Evolutionary conservation across 92 coral and sea anemone species (phyloP).

Genomic region (Plumapathes pennacea): DNA sequence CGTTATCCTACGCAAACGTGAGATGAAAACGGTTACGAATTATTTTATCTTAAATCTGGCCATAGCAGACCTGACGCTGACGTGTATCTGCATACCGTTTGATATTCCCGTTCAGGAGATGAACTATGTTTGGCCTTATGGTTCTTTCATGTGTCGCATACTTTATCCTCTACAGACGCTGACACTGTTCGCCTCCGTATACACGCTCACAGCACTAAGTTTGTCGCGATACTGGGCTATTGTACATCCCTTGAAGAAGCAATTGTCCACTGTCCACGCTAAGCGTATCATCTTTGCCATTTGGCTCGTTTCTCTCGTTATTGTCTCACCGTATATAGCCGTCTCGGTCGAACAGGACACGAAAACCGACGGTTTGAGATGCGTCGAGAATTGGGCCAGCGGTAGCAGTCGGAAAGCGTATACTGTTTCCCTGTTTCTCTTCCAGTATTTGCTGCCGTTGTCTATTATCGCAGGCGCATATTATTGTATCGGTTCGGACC

Average conservation of each 20-base stretch:
- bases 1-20: constrained; percentile 57
- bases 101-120: constrained; percentile 75
- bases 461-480: constrained; percentile 67
- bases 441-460: constrained; percentile 65
- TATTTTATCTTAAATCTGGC: constrained; percentile 74
- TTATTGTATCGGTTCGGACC: constrained; percentile 65
- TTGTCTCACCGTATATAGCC: constrained; percentile 65
- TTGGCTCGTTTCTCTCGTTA: constrained; percentile 64
- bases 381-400: constrained; percentile 67
- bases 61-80: constrained; percentile 71
- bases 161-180: constrained; percentile 74
- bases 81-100: constrained; percentile 69
- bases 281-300: constrained; percentile 58
- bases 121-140: constrained; percentile 69
- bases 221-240: constrained; percentile 82
- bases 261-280: constrained; percentile 53
- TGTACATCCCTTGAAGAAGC: constrained; percentile 69
- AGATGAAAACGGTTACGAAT: constrained; percentile 86
- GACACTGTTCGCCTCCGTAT: constrained; percentile 67
- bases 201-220: constrained; percentile 65
- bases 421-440: constrained; percentile 52
- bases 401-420: constrained; percentile 38
- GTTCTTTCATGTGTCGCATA: constrained; percentile 56
- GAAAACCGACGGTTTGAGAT: constrained; percentile 11
- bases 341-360: constrained; percentile 14